A percentile compares a stretch with the other conserved stretches of the same genome.
phyloP scores from a whole-genome alignment of 2,888 invertebrate genomes.

The Pteria penguin region DNA sequence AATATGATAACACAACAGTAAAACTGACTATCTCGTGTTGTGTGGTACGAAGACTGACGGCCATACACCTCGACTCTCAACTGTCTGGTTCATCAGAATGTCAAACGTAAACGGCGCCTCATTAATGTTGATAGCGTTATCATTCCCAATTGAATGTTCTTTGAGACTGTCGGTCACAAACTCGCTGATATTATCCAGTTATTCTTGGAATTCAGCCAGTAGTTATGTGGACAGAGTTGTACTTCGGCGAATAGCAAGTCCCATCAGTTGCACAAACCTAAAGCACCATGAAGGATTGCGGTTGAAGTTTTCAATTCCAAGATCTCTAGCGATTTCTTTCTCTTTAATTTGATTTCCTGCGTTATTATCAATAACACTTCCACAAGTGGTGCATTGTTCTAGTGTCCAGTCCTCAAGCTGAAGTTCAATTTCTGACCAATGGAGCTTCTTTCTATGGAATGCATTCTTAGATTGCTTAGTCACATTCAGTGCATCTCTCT shows the following conservation, averaged over 20 bases:
- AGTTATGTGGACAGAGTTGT: constrained; percentile 25
- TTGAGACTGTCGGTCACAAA: not conserved
- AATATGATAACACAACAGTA: constrained; percentile 11
- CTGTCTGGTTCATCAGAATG: constrained; percentile 24
- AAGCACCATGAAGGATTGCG: constrained; percentile 38
- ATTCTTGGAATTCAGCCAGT: not conserved
- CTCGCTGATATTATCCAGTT: not conserved
- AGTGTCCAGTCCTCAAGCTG: constrained; percentile 29
- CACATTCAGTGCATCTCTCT: constrained; percentile 3
- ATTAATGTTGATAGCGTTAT: constrained; percentile 20
- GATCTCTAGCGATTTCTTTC: constrained; percentile 11
- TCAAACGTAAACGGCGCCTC: constrained; percentile 11
- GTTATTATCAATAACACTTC: constrained; percentile 22
- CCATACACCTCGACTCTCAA: not conserved
- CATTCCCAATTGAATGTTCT: not conserved
- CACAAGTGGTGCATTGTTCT: constrained; percentile 25
- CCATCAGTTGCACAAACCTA: constrained; percentile 30
- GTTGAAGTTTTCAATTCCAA: too few relatives aligned
- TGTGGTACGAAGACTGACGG: constrained; percentile 12
- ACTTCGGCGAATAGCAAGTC: constrained; percentile 18
- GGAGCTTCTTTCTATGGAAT: not conserved
- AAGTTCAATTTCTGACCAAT: constrained; percentile 37
- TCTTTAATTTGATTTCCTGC: constrained; percentile 12
- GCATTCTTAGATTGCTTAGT: constrained; percentile 16
- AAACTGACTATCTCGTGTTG: constrained; percentile 25